These are phyloP conservation scores for Bufotes viridis DNA, from an alignment of 2,797 vertebrate genomes.

Conservation along the genomic window DNA sequence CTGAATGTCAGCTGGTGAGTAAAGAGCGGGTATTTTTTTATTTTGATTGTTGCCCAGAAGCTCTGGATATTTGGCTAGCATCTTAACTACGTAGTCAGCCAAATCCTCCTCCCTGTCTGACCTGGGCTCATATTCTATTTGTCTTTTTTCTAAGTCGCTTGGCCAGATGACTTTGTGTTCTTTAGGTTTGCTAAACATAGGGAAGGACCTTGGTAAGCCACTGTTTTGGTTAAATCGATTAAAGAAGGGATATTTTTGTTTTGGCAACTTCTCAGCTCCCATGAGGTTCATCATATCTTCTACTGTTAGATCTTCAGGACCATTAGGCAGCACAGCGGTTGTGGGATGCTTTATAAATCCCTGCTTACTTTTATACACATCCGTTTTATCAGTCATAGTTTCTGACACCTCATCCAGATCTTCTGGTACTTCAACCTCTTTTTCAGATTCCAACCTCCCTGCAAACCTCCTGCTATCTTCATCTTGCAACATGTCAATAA, in stretches of 20 bases:
- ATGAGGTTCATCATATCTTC: slow-evolving; percentile 88
- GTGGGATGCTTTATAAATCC: slow-evolving; percentile 79
- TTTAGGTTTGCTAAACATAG: slow-evolving; percentile 73
- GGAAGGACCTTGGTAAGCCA: slow-evolving; percentile 72
- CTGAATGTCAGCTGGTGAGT: slow-evolving; percentile 73
- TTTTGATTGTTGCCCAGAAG: slow-evolving; percentile 71
- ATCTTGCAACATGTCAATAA: slow-evolving; percentile 85
- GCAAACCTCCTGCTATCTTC: slow-evolving; percentile 83
- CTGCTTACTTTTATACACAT: slow-evolving; percentile 76
- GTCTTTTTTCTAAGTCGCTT: slow-evolving; percentile 78
- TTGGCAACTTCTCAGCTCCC: slow-evolving; percentile 76
- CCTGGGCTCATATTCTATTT: slow-evolving; percentile 79
- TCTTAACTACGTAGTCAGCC: slow-evolving; percentile 84
- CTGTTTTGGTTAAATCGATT: slow-evolving; percentile 80
- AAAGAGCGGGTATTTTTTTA: slow-evolving; percentile 77
- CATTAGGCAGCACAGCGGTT: slow-evolving; percentile 69
- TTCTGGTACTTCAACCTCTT: slow-evolving; percentile 71
- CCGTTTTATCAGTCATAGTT: slow-evolving; percentile 69
- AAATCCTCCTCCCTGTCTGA: slow-evolving; percentile 84
- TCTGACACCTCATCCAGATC: slow-evolving; percentile 71
- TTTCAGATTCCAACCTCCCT: slow-evolving; percentile 75
- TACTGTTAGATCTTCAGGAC: slow-evolving; percentile 84
- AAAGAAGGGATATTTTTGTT: slow-evolving; percentile 77
- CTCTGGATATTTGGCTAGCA: slow-evolving; percentile 84
- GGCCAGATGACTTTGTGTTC: slow-evolving; percentile 71